phyloP scores from a whole-genome alignment of 2,797 vertebrate genomes.

The Helostoma temminkii region DNA sequence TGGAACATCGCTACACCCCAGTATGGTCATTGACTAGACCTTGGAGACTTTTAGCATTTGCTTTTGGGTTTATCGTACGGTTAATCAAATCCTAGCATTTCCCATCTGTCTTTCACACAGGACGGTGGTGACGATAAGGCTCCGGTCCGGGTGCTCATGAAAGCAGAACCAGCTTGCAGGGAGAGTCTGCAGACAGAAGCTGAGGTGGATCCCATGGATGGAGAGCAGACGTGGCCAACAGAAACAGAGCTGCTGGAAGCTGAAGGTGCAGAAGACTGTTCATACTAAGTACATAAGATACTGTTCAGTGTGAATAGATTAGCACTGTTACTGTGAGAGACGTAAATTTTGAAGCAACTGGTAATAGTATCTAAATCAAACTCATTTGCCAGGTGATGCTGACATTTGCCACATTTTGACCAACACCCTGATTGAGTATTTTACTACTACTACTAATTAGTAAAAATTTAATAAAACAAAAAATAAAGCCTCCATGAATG shows the following conservation, averaged over 20 bases:
- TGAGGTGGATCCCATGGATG: slow-evolving; percentile 95
- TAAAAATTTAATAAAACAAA: too few species aligned
- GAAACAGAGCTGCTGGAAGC: slow-evolving; percentile 93
- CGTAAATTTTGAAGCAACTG: too few species aligned
- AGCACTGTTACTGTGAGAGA: too few species aligned
- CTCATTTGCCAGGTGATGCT: too few species aligned
- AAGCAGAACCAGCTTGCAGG: slow-evolving; percentile 85
- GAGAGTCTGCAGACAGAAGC: slow-evolving; percentile 91
- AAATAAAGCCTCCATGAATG: too few species aligned
- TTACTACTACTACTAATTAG: too few species aligned
- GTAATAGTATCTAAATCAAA: too few species aligned
- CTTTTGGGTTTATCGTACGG: not conserved
- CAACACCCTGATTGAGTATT: too few species aligned
- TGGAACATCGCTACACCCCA: too few species aligned
- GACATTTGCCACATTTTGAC: too few species aligned
- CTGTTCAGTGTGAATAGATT: not conserved
- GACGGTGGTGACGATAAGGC: slow-evolving; percentile 80
- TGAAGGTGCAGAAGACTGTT: slow-evolving; percentile 87
- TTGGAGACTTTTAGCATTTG: not conserved
- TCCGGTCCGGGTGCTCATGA: slow-evolving; percentile 90
- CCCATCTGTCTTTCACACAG: slow-evolving; percentile 66
- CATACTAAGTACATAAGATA: too few species aligned
- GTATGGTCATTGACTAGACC: too few species aligned
- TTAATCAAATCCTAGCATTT: not conserved
- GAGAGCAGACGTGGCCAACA: slow-evolving; percentile 98